Percentiles rank a stretch among this genome's conserved stretches.
These are phyloP conservation scores for Melanostoma scalare DNA, from an alignment of 2,888 invertebrate genomes.

Conservation along the genomic window DNA sequence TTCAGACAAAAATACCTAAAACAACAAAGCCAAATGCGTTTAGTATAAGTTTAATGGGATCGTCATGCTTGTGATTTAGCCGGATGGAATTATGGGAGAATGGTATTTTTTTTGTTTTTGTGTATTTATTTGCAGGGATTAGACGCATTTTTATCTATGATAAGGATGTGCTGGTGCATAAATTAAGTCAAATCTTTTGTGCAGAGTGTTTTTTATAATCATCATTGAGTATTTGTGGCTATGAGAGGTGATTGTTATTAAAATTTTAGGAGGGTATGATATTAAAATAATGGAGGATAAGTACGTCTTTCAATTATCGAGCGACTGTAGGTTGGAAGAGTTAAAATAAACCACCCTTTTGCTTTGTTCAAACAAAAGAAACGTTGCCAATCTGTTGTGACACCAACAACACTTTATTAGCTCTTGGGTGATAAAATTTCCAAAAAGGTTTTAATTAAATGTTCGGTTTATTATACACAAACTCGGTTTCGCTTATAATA, in stretches of 20 bases:
- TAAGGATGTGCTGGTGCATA: constrained; percentile 32
- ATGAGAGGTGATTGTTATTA: constrained; percentile 21
- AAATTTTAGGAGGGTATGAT: not conserved
- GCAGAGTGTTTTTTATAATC: not conserved
- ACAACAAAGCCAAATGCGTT: constrained; percentile 32
- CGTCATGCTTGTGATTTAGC: constrained; percentile 47
- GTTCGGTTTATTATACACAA: no score
- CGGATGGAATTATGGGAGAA: constrained; percentile 26
- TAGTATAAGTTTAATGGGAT: constrained; percentile 40
- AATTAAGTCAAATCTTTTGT: constrained; percentile 28
- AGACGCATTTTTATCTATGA: constrained; percentile 28
- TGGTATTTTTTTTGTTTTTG: constrained; percentile 1
- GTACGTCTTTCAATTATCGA: no score
- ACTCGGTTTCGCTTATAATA: no score
- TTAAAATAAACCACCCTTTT: no score
- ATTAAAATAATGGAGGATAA: no score
- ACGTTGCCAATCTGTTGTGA: no score
- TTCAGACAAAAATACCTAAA: not conserved
- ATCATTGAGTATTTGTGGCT: constrained; percentile 14
- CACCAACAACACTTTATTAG: no score
- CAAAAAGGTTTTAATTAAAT: no score
- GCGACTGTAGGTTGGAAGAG: no score
- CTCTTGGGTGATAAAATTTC: no score
- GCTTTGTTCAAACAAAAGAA: no score
- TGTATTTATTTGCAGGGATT: constrained; percentile 28